These are phyloP conservation scores for Oostethus manadensis DNA, from an alignment of 2,113 vertebrate genomes.

Conservation along the genomic window DNA sequence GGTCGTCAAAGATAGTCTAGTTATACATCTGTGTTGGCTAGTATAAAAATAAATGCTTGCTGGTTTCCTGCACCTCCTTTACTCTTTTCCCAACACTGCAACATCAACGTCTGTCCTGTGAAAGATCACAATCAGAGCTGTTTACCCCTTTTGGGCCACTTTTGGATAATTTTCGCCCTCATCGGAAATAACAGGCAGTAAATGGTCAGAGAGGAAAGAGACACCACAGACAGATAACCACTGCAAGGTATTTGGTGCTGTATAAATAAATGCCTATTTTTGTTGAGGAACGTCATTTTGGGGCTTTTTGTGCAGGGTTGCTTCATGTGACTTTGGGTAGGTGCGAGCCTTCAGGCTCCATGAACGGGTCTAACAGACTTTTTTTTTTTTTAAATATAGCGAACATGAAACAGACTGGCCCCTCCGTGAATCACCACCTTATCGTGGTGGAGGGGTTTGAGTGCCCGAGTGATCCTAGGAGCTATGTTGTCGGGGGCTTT, in stretches of 20 bases:
- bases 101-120: constrained; percentile 18
- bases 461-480: no score
- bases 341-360: background rate
- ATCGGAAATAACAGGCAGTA: constrained; percentile 40
- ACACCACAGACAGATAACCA: constrained; percentile 5
- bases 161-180: constrained; percentile 32
- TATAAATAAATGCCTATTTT: background rate
- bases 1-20: background rate
- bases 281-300: constrained; percentile 1
- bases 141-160: constrained; percentile 39
- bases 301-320: background rate
- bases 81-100: constrained; percentile 21
- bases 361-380: background rate
- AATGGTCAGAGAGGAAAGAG: constrained; percentile 10
- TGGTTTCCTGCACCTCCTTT: constrained; percentile 44
- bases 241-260: background rate
- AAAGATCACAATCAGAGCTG: constrained; percentile 40
- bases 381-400: background rate
- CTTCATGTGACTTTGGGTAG: background rate
- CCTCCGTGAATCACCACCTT: no score
- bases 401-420: constrained; percentile 15
- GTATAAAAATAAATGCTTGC: constrained; percentile 27
- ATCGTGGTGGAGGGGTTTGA: no score
- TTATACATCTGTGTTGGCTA: constrained; percentile 10
- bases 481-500: no score